Base-by-base conservation (phyloP, 2,888 invertebrate genomes). In the Tipula confusa region DNA sequence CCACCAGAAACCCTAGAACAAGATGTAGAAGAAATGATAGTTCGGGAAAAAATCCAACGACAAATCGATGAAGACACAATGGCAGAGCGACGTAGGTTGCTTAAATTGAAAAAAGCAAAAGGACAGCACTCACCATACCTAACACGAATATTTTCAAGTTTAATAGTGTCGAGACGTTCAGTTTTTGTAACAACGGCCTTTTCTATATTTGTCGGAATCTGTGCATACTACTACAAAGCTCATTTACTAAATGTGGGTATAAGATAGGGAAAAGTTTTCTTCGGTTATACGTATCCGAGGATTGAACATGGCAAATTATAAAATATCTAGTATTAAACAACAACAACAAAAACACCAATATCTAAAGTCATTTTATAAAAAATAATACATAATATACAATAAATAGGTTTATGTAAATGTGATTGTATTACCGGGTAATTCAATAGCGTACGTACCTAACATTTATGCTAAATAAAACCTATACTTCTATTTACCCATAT, bases 1-100 rank as follows among this genome's bases (percentile, higher is more conserved):
- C 95, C 96, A 79, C 95, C 96, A 3, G 91, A 91, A 33, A 92
- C 92, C 85, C 91, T 96, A 86, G 94, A 93, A 88, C 89, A 91
- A 1, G 94, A 95, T 87, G 96, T 96, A 24, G 91, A 92, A 86
- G 92, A 91, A 87, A 91, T 93, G 86, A 93, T 93, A 87, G 91
- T 90, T 88, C 91, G 90, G 91, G 96, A 93, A 95, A 95, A 89
- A 91, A 94, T 92, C 86, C 92, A 92, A 87, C 91, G 93, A 0
- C 90, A 90, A 29, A 86, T 89, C 13, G 93, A 94, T 85, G 93
- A 93, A 87, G 91, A 91, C 86, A 90, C 91, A 18, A 89, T 91
- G 84, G 88, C 84, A 24, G 83, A 85, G 7, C 84, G 89, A 80
- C 89, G 90, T 13, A 89, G 89, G 79, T 89, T 90, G 13, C 89